Evolutionary conservation across 1,140 invertebrate genomes (phyloP).

Genomic region (Drosophila navojoa): DNA sequence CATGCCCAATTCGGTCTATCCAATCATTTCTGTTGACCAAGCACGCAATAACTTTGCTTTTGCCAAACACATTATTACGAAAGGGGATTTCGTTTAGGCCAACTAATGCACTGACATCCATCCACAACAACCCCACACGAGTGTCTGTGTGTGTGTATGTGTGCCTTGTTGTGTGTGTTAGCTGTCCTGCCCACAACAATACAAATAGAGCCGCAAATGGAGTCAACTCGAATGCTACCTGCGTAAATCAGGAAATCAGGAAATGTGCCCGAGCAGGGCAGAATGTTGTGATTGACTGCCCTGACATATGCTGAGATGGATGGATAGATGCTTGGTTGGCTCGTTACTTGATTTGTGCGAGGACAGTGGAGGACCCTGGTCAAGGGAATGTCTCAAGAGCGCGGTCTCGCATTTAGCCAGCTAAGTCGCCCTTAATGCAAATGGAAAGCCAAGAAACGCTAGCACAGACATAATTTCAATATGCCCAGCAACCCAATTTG

Average conservation of each 20-base stretch:
- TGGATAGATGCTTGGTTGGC: constrained; percentile 2
- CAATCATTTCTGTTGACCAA: constrained; percentile 53
- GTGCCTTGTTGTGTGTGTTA: constrained; percentile 8
- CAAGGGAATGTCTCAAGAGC: constrained; percentile 55
- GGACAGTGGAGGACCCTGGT: constrained; percentile 36
- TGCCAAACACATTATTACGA: constrained; percentile 39
- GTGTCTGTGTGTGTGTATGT: background rate
- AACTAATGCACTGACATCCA: constrained; percentile 45
- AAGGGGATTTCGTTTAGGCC: constrained; percentile 42
- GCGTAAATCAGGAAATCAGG: constrained; percentile 79
- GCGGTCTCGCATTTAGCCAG: constrained; percentile 2
- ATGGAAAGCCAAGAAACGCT: constrained; percentile 51
- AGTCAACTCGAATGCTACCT: constrained; percentile 58
- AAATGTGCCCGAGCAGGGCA: constrained; percentile 51
- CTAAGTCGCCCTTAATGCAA: constrained; percentile 53
- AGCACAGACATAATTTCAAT: constrained; percentile 47
- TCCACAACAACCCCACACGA: constrained; percentile 32
- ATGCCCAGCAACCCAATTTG: constrained; percentile 25
- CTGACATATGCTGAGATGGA: constrained; percentile 44
- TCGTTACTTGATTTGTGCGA: background rate
- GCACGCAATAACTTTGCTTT: constrained; percentile 41
- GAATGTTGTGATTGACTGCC: constrained; percentile 67
- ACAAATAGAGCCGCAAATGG: constrained; percentile 48
- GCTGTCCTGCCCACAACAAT: constrained; percentile 68
- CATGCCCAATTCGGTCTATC: constrained; percentile 27